These are phyloP conservation scores for Agelaius phoeniceus DNA, from an alignment of 2,113 vertebrate genomes.

Conservation along the genomic window DNA sequence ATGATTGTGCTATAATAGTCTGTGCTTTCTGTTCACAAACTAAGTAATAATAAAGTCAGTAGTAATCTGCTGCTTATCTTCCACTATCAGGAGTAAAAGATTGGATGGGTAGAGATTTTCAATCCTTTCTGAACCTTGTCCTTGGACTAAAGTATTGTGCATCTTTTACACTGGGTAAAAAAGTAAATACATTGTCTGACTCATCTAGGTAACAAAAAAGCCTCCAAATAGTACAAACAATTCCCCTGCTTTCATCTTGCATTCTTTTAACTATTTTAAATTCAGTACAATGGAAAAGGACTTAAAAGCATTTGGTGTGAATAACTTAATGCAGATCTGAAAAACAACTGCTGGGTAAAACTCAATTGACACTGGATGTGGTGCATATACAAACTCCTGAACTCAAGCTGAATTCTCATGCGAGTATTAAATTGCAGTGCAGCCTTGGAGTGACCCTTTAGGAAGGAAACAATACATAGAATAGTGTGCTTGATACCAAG, in stretches of 20 bases:
- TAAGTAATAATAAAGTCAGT: neutral
- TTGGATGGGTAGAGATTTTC: neutral
- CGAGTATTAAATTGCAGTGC: constrained; percentile 67
- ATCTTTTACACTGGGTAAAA: neutral
- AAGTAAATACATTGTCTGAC: neutral
- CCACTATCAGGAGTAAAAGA: neutral
- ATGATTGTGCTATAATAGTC: neutral
- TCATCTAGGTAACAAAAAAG: neutral
- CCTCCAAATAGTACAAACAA: neutral
- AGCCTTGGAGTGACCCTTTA: constrained; percentile 69
- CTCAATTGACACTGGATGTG: neutral
- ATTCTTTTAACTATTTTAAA: neutral
- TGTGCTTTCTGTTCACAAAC: neutral
- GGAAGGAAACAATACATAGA: constrained; percentile 63
- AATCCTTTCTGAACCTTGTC: neutral
- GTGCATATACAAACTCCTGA: constrained; percentile 43
- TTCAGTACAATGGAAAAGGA: neutral
- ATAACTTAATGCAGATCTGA: constrained; percentile 28
- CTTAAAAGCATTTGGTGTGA: constrained; percentile 28
- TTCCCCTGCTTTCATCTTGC: neutral
- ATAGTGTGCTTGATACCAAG: constrained; percentile 57
- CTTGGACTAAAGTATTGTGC: neutral
- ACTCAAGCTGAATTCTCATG: constrained; percentile 48
- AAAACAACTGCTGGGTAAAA: constrained; percentile 35
- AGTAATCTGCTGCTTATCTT: neutral